A percentile compares a stretch with the other conserved stretches of the same genome.
Conservation (phyloP, 2,797 vertebrate species). For the Luscinia megarhynchos region DNA sequence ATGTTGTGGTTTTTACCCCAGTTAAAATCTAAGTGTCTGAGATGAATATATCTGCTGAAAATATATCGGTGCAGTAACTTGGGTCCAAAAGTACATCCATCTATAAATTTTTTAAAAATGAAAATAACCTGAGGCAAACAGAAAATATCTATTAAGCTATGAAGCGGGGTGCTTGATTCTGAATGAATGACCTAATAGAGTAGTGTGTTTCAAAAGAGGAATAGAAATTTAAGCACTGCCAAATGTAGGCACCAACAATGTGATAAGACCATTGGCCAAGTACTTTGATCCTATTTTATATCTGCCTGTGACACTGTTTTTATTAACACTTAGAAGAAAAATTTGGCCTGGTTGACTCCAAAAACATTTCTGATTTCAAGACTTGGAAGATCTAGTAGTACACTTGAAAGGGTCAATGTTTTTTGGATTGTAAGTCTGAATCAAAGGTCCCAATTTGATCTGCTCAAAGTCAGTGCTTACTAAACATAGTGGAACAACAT, state of each 20-base stretch:
- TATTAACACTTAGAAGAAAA: not conserved
- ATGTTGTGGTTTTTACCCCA: not conserved
- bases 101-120: not conserved
- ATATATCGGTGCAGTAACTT: not conserved
- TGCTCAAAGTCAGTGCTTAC: not conserved
- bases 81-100: not conserved
- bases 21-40: not conserved
- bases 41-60: not conserved
- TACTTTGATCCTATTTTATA: not conserved
- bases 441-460: not conserved
- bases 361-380: not conserved
- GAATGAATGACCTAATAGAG: not conserved
- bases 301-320: not conserved
- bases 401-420: not conserved
- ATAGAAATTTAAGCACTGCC: not conserved
- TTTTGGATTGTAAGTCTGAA: not conserved
- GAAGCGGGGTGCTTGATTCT: not conserved
- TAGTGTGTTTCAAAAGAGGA: not conserved
- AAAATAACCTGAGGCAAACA: not conserved
- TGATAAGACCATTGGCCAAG: not conserved
- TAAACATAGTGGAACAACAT: not conserved
- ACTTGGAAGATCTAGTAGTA: not conserved
- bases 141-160: not conserved
- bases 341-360: not conserved
- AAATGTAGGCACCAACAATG: not conserved